Evolutionary conservation across 2,113 vertebrate genomes (phyloP).

Genomic region (Tamias sibiricus): DNA sequence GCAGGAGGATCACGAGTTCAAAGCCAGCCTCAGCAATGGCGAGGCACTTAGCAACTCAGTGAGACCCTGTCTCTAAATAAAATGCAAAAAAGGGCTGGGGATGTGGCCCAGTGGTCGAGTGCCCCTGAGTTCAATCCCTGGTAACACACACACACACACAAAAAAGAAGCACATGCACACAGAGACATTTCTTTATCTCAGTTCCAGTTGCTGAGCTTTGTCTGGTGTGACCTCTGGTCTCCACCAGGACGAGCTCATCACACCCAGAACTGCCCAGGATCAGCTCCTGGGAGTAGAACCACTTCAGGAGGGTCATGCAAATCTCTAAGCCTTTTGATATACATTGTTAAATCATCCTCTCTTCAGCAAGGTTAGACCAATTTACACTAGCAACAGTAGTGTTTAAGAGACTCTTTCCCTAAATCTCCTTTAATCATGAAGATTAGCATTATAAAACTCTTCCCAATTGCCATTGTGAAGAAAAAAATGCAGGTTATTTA

Average conservation of each 20-base stretch:
- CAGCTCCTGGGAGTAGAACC: background rate
- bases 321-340: conserved; percentile 73
- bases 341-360: conserved; percentile 76
- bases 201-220: background rate
- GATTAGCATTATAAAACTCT: conserved; percentile 50
- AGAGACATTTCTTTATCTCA: background rate
- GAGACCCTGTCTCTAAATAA: too few relatives aligned
- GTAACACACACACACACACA: too few relatives aligned
- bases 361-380: conserved; percentile 80
- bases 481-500: background rate
- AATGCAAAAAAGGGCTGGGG: too few relatives aligned
- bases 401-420: conserved; percentile 56
- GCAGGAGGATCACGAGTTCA: too few relatives aligned
- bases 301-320: conserved; percentile 55
- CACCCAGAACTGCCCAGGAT: background rate
- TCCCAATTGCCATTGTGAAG: background rate
- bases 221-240: background rate
- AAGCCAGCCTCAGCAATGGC: too few relatives aligned
- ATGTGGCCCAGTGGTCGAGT: too few relatives aligned
- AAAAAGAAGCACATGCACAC: background rate
- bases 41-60: too few relatives aligned
- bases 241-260: background rate
- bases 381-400: conserved; percentile 67
- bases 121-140: too few relatives aligned
- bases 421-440: conserved; percentile 66